Base-by-base conservation (phyloP, 2,797 vertebrate species). In the Prunella strophiata region DNA sequence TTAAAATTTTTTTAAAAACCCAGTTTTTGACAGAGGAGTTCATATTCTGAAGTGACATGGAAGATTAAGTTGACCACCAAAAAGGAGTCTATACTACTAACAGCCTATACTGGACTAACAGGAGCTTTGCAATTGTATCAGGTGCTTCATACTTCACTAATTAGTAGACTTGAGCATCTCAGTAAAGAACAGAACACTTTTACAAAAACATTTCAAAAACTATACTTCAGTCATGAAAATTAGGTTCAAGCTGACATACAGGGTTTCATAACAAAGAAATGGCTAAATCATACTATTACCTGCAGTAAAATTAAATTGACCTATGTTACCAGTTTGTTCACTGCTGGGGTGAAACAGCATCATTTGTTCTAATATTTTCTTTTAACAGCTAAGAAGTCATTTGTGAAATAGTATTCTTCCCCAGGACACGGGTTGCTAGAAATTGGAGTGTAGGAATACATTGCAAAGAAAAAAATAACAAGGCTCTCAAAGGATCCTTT, bases 261-360 rank as follows among this genome's bases (percentile, higher is more conserved):
- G 38, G 7, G 18, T 58, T 89, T 78, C 54, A 40, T 42, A 80
- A 67, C 26, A 71, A 88, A 88, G 57, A 77, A 89, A 61, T 54
- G 13, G 22, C 76, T 88, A 67, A 71, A 84, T 50, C 8, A 30
- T 91, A 43, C 42, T 73, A 52, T 74, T 80, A 80, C 11, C 43
- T 77, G 42, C 72, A 72, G 65, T 83, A 89, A 89, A 93, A 92
- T 91, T 89, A 93, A 91, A 91, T 88, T 90, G 91, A 86, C 54
- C 58, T 27, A 18, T 48, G 14, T 73, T 81, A 76, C 10, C 20
- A 51, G 50, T 88, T 93, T 86, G 32, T 83, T 86, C 42, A n/a
- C 34, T 78, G 34, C 55, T 82, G 59, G 43, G 21, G 66, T 66
- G 32, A 85, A 93, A 55, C 21, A 50, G 29, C 54, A 34, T 76